Conservation (phyloP, 2,797 vertebrate species). For the Sebastes matsubarae region DNA sequence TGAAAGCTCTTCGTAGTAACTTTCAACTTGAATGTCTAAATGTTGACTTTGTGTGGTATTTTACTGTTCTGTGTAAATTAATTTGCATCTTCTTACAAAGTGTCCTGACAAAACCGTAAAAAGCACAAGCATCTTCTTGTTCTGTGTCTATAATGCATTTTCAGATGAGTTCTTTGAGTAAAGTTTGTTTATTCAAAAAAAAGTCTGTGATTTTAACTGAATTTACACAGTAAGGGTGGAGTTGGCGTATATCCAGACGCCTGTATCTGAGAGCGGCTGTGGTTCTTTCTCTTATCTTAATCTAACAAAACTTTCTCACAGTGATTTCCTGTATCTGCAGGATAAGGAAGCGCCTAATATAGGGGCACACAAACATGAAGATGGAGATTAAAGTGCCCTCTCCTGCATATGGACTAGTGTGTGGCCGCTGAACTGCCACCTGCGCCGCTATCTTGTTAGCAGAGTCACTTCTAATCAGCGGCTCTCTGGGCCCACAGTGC, state of each 20-base stretch:
- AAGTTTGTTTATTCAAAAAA: neutral
- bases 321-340: slow-evolving; percentile 61
- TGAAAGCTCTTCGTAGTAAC: neutral
- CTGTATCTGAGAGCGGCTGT: slow-evolving; percentile 38
- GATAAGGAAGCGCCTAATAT: slow-evolving; percentile 55
- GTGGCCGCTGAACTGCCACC: slow-evolving; percentile 19
- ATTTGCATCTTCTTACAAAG: slow-evolving; percentile 30
- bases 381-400: slow-evolving; percentile 32
- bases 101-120: slow-evolving; percentile 6
- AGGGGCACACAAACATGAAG: slow-evolving; percentile 28
- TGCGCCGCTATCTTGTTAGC: slow-evolving; percentile 27
- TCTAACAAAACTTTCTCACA: slow-evolving; percentile 52
- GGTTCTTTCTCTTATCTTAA: slow-evolving; percentile 53
- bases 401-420: slow-evolving; percentile 1
- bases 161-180: neutral
- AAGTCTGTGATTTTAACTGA: neutral
- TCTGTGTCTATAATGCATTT: neutral
- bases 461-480: slow-evolving; percentile 26
- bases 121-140: neutral
- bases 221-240: neutral
- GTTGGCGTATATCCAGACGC: slow-evolving; percentile 41
- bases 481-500: neutral
- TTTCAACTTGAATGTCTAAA: neutral
- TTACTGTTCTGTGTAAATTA: slow-evolving; percentile 27
- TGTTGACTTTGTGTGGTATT: slow-evolving; percentile 45